Evolutionary conservation across 2,113 vertebrate genomes (phyloP).

Genomic region (Cranoglanis bouderius): DNA sequence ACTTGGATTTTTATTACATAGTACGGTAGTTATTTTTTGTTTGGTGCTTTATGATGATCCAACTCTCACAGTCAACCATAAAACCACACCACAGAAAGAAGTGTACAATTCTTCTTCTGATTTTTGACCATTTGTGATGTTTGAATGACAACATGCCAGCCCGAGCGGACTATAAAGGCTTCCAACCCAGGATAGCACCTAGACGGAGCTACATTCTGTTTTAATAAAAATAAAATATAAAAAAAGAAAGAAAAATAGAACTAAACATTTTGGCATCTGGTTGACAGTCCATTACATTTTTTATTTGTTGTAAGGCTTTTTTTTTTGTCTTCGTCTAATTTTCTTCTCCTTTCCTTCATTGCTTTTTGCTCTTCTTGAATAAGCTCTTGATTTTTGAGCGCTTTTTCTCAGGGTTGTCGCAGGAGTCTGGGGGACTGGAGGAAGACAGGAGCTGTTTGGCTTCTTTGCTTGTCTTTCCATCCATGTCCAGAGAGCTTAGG

Average conservation of each 20-base stretch:
- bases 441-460: constrained; percentile 81
- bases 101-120: constrained; percentile 47
- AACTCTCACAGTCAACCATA: background rate
- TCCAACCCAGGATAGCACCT: constrained; percentile 71
- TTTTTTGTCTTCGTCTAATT: constrained; percentile 26
- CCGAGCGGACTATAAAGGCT: constrained; percentile 74
- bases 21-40: background rate
- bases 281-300: constrained; percentile 61
- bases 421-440: constrained; percentile 85
- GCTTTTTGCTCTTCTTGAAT: constrained; percentile 88
- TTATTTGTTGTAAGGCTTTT: constrained; percentile 57
- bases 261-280: constrained; percentile 66
- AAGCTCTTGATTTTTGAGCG: constrained; percentile 96
- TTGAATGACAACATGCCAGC: constrained; percentile 71
- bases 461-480: constrained; percentile 80
- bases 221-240: constrained; percentile 62
- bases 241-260: constrained; percentile 59
- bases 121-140: constrained; percentile 59
- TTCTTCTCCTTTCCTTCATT: constrained; percentile 38
- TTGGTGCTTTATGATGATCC: constrained; percentile 25
- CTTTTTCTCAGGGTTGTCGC: constrained; percentile 92
- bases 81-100: constrained; percentile 16
- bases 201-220: constrained; percentile 84
- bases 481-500: constrained; percentile 81
- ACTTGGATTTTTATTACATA: background rate